Evolutionary conservation across 2,888 invertebrate species (phyloP).

Genomic region (Diaperis boleti): DNA sequence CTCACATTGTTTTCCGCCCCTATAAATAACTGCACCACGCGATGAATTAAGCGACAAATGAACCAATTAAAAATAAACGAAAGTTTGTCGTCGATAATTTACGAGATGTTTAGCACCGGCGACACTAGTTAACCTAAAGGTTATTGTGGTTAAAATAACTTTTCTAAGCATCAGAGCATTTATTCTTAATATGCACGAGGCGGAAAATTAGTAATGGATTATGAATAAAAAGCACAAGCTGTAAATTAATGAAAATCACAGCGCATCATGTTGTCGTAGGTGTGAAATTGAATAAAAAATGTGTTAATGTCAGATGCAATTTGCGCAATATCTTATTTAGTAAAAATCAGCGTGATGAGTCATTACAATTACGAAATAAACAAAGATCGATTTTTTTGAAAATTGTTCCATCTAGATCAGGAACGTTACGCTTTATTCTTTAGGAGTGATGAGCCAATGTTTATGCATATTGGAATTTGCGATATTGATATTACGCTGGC

Average conservation of each 20-base stretch:
- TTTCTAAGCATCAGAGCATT: too few species aligned
- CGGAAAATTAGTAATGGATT: too few species aligned
- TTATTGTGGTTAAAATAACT: too few species aligned
- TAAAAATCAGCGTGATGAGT: neutral
- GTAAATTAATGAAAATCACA: neutral
- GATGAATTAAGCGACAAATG: neutral
- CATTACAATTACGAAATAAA: too few species aligned
- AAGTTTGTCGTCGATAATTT: neutral
- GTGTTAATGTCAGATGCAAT: neutral
- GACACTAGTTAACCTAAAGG: neutral
- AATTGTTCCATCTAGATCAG: too few species aligned
- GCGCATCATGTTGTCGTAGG: neutral
- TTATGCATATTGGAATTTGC: conserved; percentile 5
- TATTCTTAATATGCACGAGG: too few species aligned
- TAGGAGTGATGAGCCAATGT: too few species aligned
- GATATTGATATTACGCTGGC: too few species aligned
- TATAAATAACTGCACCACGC: conserved; percentile 9
- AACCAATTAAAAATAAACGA: neutral
- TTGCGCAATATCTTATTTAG: neutral
- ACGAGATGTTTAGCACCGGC: neutral
- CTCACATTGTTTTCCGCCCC: neutral
- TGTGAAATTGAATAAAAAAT: neutral
- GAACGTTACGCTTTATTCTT: neutral
- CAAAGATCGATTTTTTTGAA: too few species aligned
- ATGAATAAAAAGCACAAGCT: too few species aligned